Evolutionary conservation across 2,888 invertebrate genomes (phyloP).

Genomic region (Drosophila lutescens): DNA sequence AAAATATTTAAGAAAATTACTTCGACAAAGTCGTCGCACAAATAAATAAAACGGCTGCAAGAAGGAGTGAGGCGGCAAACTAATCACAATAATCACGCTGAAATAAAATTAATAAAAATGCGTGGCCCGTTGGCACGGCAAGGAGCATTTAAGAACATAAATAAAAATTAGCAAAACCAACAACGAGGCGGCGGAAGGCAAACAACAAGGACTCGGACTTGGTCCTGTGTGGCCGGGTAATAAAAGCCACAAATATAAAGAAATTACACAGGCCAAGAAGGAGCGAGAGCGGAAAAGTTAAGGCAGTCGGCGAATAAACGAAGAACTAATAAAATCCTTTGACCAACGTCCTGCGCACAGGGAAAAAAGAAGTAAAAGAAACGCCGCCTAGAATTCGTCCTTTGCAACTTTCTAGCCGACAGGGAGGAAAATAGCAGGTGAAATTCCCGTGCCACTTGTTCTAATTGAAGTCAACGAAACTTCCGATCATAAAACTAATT

Average conservation of each 20-base stretch:
- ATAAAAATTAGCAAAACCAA: constrained; percentile 81
- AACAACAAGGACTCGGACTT: constrained; percentile 41
- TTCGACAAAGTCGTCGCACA: constrained; percentile 65
- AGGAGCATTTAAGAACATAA: constrained; percentile 78
- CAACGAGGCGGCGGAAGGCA: constrained; percentile 55
- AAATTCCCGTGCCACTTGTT: constrained; percentile 48
- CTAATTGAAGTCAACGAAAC: constrained; percentile 75
- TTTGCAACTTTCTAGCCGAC: neutral
- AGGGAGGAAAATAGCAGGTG: neutral
- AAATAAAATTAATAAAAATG: constrained; percentile 82
- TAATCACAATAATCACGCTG: constrained; percentile 81
- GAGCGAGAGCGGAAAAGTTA: constrained; percentile 67
- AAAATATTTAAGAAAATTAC: constrained; percentile 77
- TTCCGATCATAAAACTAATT: constrained; percentile 76
- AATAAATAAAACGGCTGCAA: constrained; percentile 60
- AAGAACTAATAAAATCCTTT: constrained; percentile 80
- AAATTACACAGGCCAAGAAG: constrained; percentile 64
- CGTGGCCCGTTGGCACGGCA: constrained; percentile 72
- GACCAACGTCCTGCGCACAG: constrained; percentile 46
- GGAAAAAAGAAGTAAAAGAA: neutral
- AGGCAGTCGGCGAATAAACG: constrained; percentile 76
- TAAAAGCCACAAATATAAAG: constrained; percentile 81
- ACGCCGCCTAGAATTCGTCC: neutral
- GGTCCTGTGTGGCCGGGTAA: constrained; percentile 43
- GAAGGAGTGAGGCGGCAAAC: constrained; percentile 55